Percentiles rank a stretch among this genome's conserved stretches.
Evolutionary conservation across 2,888 invertebrate species (phyloP).

Genomic region (Heliconius charithonia): DNA sequence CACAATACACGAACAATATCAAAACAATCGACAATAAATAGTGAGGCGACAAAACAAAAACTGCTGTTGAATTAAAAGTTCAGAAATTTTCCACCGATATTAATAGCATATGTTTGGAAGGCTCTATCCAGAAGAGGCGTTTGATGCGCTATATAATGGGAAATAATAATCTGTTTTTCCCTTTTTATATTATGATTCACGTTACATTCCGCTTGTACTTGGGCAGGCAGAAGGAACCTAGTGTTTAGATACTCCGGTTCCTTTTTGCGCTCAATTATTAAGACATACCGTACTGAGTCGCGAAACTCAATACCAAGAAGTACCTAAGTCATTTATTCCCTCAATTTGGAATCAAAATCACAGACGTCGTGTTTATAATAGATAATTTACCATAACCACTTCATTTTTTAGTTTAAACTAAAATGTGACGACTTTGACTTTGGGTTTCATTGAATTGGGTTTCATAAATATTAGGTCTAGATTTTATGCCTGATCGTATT

Average conservation of each 20-base stretch:
- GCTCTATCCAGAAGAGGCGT: neutral
- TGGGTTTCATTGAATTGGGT: too few relatives aligned
- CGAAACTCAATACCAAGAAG: too few relatives aligned
- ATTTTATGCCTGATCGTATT: too few relatives aligned
- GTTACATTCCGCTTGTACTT: neutral
- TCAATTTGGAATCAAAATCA: too few relatives aligned
- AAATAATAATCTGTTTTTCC: too few relatives aligned
- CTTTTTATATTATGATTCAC: too few relatives aligned
- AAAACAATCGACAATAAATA: constrained; percentile 32
- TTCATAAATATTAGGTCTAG: too few relatives aligned
- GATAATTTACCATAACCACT: too few relatives aligned
- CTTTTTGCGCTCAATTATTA: neutral
- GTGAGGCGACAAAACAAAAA: constrained; percentile 28
- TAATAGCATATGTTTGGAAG: constrained; percentile 15
- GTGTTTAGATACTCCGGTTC: neutral
- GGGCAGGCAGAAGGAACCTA: neutral
- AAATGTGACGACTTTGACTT: too few relatives aligned
- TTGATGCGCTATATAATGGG: neutral
- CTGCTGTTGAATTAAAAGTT: constrained; percentile 49
- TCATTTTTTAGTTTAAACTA: too few relatives aligned
- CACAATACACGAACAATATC: constrained; percentile 27
- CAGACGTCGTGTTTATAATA: too few relatives aligned
- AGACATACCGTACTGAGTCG: neutral
- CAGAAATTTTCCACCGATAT: constrained; percentile 44
- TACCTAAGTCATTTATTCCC: too few relatives aligned